A percentile compares a stretch with the other conserved stretches of the same genome.
phyloP scores from a whole-genome alignment of 2,113 vertebrate species.

The Stegastes partitus region DNA sequence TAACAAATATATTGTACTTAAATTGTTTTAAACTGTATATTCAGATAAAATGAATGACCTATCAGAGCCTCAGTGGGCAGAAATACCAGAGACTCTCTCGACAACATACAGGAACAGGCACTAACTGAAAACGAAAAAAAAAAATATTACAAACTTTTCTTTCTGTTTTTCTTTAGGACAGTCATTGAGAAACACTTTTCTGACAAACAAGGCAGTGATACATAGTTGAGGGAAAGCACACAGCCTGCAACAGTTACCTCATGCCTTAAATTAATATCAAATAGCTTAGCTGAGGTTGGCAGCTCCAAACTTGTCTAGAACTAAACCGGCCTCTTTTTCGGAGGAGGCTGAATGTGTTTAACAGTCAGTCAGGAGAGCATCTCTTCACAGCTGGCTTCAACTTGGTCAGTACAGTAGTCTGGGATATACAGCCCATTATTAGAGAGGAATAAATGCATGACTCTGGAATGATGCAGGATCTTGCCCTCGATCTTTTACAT shows the following conservation, averaged over 20 bases:
- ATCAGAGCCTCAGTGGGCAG: slow-evolving; percentile 44
- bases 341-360: slow-evolving; percentile 40
- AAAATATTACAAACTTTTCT: slow-evolving; percentile 57
- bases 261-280: slow-evolving; percentile 60
- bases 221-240: slow-evolving; percentile 55
- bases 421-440: slow-evolving; percentile 39
- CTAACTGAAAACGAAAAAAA: slow-evolving; percentile 68
- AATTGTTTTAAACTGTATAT: slow-evolving; percentile 76
- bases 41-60: slow-evolving; percentile 75
- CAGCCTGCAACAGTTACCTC: slow-evolving; percentile 48
- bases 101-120: slow-evolving; percentile 76
- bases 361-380: slow-evolving; percentile 41
- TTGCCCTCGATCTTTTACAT: background rate
- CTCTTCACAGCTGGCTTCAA: slow-evolving; percentile 53
- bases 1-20: slow-evolving; percentile 80
- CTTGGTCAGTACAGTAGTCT: slow-evolving; percentile 38
- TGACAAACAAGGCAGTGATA: slow-evolving; percentile 79
- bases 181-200: slow-evolving; percentile 64
- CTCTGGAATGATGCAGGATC: slow-evolving; percentile 56
- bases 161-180: slow-evolving; percentile 58
- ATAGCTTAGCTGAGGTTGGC: slow-evolving; percentile 57
- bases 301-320: slow-evolving; percentile 35
- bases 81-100: slow-evolving; percentile 51
- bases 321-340: slow-evolving; percentile 22
- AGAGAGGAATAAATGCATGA: slow-evolving; percentile 33